Evolutionary conservation across 2,113 vertebrate genomes (phyloP).

Genomic region (Equus przewalskii): DNA sequence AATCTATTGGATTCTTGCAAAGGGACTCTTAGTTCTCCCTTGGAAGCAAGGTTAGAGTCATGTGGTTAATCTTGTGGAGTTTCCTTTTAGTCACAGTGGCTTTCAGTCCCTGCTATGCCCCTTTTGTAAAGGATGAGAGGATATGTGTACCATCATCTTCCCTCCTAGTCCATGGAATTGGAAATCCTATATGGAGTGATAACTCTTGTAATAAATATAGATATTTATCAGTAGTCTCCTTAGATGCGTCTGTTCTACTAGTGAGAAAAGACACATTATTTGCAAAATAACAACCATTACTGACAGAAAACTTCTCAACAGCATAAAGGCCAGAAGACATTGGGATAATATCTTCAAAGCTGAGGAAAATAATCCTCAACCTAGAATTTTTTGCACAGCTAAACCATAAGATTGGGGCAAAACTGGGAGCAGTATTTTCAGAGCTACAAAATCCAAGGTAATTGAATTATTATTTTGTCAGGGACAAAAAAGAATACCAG

Average conservation of each 20-base stretch:
- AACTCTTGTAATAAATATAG: not conserved
- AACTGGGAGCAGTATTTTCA: not conserved
- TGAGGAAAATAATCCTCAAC: not conserved
- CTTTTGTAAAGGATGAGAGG: not conserved
- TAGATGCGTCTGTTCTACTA: not conserved
- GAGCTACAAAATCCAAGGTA: not conserved
- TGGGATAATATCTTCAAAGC: not conserved
- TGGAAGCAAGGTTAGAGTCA: not conserved
- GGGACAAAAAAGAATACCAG: not conserved
- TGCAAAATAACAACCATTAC: not conserved
- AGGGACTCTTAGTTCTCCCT: fast-evolving
- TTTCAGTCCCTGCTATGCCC: not conserved
- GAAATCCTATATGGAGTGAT: not conserved
- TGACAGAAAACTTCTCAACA: not conserved
- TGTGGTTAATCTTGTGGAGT: not conserved
- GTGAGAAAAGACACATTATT: not conserved
- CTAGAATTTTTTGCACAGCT: not conserved
- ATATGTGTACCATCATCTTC: not conserved
- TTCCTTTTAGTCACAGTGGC: not conserved
- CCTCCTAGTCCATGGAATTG: not conserved
- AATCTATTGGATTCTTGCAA: not conserved
- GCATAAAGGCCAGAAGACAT: not conserved
- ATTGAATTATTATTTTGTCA: not conserved
- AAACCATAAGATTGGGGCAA: not conserved
- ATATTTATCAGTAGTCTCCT: not conserved